phyloP scores from a whole-genome alignment of 2,797 vertebrate genomes.

The Alauda arvensis region DNA sequence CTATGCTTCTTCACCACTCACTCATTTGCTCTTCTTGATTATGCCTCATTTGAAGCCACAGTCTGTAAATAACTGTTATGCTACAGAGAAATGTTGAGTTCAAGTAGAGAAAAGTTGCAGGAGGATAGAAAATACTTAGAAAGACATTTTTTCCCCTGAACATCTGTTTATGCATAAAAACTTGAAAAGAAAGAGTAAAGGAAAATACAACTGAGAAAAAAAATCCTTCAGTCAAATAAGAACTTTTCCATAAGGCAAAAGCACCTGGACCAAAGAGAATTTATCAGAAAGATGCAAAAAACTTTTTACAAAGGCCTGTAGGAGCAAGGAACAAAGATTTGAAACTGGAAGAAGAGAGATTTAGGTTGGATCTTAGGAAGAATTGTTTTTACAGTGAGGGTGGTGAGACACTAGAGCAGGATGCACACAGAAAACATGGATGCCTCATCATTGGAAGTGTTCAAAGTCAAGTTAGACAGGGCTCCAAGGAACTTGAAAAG shows the following conservation, averaged over 20 bases:
- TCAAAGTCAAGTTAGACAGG: not conserved
- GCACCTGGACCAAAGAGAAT: not conserved
- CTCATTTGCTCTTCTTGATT: constrained; percentile 11
- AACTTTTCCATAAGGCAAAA: not conserved
- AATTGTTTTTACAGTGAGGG: not conserved
- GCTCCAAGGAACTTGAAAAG: not conserved
- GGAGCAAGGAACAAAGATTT: not conserved
- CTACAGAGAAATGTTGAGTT: not conserved
- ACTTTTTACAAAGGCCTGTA: not conserved
- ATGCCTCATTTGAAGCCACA: constrained; percentile 17
- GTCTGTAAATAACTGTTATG: not conserved
- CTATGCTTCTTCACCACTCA: constrained; percentile 1
- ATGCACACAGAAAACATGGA: not conserved
- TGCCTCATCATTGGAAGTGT: not conserved
- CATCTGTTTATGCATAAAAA: not conserved
- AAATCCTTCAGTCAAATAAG: not conserved
- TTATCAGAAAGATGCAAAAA: not conserved
- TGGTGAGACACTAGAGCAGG: not conserved
- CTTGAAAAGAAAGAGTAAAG: not conserved
- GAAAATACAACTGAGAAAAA: not conserved
- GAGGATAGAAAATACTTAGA: not conserved
- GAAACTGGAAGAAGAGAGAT: not conserved
- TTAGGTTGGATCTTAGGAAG: not conserved
- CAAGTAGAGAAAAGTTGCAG: not conserved
- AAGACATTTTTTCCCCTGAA: not conserved